Evolutionary conservation across 2,113 vertebrate species (phyloP).

Genomic region (Antennarius striatus): DNA sequence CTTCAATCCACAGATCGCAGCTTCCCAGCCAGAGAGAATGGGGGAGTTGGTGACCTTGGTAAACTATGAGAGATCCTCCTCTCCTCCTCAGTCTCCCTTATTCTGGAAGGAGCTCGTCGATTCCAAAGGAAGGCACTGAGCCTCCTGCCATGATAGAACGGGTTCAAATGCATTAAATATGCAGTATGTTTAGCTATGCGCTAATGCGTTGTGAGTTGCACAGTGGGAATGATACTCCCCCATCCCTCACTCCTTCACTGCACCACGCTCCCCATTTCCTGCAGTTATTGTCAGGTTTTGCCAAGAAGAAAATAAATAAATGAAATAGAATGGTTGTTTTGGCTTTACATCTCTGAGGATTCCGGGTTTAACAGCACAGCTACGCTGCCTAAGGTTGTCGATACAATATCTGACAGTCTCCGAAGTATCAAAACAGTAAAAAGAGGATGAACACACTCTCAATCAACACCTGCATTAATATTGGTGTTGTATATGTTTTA

Average conservation of each 20-base stretch:
- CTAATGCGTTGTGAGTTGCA: neutral
- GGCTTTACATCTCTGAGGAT: neutral
- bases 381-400: too few relatives aligned
- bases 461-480: too few relatives aligned
- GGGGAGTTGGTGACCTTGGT: constrained; percentile 50
- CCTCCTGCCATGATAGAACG: constrained; percentile 42
- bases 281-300: neutral
- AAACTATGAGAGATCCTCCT: constrained; percentile 44
- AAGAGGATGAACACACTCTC: too few relatives aligned
- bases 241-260: neutral
- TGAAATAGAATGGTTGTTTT: too few relatives aligned
- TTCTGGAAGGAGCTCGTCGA: constrained; percentile 28
- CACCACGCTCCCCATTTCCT: neutral
- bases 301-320: too few relatives aligned
- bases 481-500: too few relatives aligned
- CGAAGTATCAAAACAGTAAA: too few relatives aligned
- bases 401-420: too few relatives aligned
- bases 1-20: constrained; percentile 31
- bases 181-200: constrained; percentile 3
- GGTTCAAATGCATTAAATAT: constrained; percentile 49
- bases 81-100: constrained; percentile 32
- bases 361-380: too few relatives aligned
- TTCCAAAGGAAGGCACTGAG: constrained; percentile 30
- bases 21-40: constrained; percentile 8
- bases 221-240: neutral